Evolutionary conservation across 2,888 invertebrate species (phyloP).

Genomic region (Sceliomorpha sp.): DNA sequence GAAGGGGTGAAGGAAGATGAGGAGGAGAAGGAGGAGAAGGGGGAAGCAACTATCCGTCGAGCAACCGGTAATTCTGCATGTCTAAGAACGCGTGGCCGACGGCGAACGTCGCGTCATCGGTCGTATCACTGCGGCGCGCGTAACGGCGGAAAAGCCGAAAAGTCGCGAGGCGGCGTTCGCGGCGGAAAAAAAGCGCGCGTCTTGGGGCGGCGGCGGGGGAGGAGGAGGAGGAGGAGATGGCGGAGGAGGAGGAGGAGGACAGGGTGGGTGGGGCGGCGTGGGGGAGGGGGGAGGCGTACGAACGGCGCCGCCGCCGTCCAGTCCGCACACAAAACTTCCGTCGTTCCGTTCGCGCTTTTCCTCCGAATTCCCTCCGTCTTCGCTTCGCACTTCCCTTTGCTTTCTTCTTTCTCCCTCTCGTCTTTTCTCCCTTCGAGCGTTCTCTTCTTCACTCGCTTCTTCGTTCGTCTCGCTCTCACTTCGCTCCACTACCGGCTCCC

Average conservation of each 20-base stretch:
- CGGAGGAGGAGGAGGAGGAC: constrained; percentile 2
- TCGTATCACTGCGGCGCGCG: constrained; percentile 40
- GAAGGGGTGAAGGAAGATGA: too few relatives aligned
- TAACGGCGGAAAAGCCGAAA: constrained; percentile 41
- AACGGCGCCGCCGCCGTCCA: constrained; percentile 40
- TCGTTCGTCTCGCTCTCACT: constrained; percentile 7
- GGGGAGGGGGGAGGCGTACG: constrained; percentile 22
- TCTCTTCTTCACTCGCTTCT: constrained; percentile 1
- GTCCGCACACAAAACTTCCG: constrained; percentile 9
- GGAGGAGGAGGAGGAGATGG: not conserved
- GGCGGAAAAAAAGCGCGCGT: constrained; percentile 13
- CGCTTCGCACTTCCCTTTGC: constrained; percentile 5
- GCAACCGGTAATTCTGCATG: constrained; percentile 20
- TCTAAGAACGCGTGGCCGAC: constrained; percentile 31
- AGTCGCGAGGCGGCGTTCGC: constrained; percentile 13
- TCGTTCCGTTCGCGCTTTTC: not conserved
- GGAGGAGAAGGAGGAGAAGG: too few relatives aligned
- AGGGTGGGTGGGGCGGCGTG: constrained; percentile 19
- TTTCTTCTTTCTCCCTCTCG: constrained; percentile 5
- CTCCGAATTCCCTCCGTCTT: not conserved
- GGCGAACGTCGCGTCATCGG: constrained; percentile 34
- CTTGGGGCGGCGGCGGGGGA: not conserved
- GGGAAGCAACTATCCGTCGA: too few relatives aligned
- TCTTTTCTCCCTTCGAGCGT: constrained; percentile 4
- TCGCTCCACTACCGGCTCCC: constrained; percentile 6